Base-by-base conservation (phyloP, 1,140 invertebrate genomes). In the Trichonephila clavata region DNA sequence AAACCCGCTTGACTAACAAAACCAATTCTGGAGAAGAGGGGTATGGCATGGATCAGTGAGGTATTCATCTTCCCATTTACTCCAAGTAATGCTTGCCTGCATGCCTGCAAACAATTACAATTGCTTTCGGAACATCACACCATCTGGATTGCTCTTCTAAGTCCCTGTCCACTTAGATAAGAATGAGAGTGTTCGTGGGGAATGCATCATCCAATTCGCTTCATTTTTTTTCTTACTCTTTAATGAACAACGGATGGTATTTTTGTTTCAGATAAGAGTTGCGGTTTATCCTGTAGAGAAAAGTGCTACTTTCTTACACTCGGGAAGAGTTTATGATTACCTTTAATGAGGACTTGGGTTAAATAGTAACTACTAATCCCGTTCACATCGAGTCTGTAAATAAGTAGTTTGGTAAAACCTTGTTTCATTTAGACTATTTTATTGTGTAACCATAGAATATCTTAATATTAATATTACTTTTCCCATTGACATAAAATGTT, bases 21-120 rank as follows among this genome's bases (percentile, higher is more conserved):
- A 90, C 88, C 88, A 90, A 90, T 90, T 90, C 88, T 27, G 68
- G 63, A 61, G 68, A 50, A 71, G 86, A 68, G 84, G 60, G 86
- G 63, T 27, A 88, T 63, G 57, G 27, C 50, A 57, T 90, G 88
- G 88, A 90, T 88, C 86, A 88, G 86, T 88, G 86, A 88, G 86
- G 86, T 88, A 88, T 88, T 90, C 88, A 90, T 90, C 88, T 90
- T 90, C 57, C 88, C 88, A 80, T 90, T 90, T 90, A 90, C n/a
- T n/a, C 43, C 57, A 90, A 68, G 88, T 90, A 90, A 90, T 90
- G 88, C 57, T 71, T 27, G 68, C 88, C 65, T 88, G 86, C 86
- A 88, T 88, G 61, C 86, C 86, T 90, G 88, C 88, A 90, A 90
- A 77, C 68, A 77, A 90, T 90, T 90, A 77, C 88, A 90, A 80